phyloP scores from a whole-genome alignment of 2,888 invertebrate species.

The Anorthoa munda region DNA sequence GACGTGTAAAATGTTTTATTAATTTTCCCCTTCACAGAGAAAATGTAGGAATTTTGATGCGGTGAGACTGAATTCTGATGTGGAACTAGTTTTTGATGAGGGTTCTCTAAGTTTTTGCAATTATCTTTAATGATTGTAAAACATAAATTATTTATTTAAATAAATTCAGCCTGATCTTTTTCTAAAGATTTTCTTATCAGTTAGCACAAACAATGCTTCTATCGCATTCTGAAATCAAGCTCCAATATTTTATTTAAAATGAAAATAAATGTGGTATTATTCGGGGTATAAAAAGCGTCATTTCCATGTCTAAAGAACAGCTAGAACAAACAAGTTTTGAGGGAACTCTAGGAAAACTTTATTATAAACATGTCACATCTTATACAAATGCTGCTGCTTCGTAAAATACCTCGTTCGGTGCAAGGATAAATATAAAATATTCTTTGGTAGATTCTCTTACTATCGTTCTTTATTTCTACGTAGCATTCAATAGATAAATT shows the following conservation, averaged over 20 bases:
- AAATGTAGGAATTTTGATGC: constrained; percentile 22
- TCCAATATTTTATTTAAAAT: background rate
- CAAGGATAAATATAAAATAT: constrained; percentile 17
- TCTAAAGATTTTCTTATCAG: background rate
- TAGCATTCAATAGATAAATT: background rate
- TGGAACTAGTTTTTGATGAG: constrained; percentile 2
- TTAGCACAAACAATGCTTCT: too few relatives aligned
- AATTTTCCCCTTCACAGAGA: constrained; percentile 38
- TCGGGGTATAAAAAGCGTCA: background rate
- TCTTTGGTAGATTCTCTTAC: background rate
- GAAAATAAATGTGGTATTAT: background rate
- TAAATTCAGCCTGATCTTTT: background rate
- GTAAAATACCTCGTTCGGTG: constrained; percentile 5
- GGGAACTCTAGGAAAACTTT: constrained; percentile 3
- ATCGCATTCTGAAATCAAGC: background rate
- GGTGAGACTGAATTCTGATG: background rate
- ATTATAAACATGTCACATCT: constrained; percentile 26
- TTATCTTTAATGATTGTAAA: background rate
- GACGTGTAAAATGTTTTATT: constrained; percentile 67
- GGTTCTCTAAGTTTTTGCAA: background rate
- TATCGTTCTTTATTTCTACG: background rate
- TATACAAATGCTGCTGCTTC: constrained; percentile 10
- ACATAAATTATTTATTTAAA: background rate
- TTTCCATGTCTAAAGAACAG: constrained; percentile 12
- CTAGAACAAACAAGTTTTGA: background rate